Percentiles rank a stretch among this genome's conserved stretches.
Evolutionary conservation across 2,797 vertebrate species (phyloP).

Genomic region (Merluccius polli): DNA sequence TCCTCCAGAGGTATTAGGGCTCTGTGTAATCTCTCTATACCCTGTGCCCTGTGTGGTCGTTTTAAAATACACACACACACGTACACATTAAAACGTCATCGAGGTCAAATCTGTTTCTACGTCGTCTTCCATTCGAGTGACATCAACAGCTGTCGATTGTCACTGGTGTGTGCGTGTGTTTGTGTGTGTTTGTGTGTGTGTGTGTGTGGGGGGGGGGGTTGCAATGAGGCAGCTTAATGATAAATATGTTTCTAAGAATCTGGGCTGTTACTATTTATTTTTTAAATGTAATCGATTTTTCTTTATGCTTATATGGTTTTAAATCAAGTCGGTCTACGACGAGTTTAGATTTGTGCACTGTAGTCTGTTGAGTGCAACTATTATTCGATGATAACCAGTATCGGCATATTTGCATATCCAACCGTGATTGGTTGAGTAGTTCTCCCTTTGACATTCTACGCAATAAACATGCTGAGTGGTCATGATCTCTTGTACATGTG

Average conservation of each 20-base stretch:
- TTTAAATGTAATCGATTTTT: too few relatives aligned
- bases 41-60: not conserved
- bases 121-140: not conserved
- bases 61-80: not conserved
- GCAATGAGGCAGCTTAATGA: not conserved
- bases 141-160: not conserved
- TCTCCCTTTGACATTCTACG: not conserved
- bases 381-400: not conserved
- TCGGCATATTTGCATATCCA: not conserved
- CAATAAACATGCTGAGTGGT: not conserved
- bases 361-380: not conserved
- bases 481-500: not conserved
- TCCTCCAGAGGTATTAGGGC: not conserved
- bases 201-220: not conserved
- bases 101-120: not conserved
- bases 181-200: not conserved
- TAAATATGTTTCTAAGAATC: not conserved
- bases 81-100: not conserved
- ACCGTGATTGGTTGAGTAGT: not conserved
- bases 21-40: conserved; percentile 8
- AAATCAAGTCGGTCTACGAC: too few relatives aligned
- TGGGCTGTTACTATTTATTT: not conserved
- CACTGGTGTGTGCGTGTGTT: not conserved
- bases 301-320: too few relatives aligned
- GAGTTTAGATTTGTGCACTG: not conserved